Base-by-base conservation (phyloP, 2,888 invertebrate species). In the Orthosia gracilis region DNA sequence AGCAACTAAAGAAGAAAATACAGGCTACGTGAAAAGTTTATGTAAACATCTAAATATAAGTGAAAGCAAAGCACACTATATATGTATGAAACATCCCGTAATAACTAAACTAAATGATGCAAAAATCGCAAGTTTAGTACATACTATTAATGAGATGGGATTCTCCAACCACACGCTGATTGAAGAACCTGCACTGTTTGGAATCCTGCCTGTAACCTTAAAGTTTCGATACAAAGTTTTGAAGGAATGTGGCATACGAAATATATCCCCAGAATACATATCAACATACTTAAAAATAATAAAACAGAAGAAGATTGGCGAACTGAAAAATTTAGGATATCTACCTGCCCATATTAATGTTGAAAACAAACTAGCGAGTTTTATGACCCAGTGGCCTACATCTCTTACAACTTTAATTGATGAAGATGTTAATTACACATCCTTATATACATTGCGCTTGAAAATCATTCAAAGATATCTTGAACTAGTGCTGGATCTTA, bases 331-430 rank as follows among this genome's bases (percentile, higher is more conserved):
- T 40, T 82, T 80, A 68, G 89, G 91, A 23, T 63, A 91, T 23
- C 89, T 96, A 78, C 80, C 89, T 23, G 18, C 79, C 18, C 81
- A 89, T 70, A 61, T 93, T 13, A 96, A 96, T 84, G 80, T 96
- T 62, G 96, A 96, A 91, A 96, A 96, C 80, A 91, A 87, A 82
- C 88, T 96, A 45, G 96, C 96, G 45, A 90, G 93, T 79, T 94
- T 84, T 73, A 93, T 96, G 94, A 94, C 95, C 5, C 94, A 94
- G 73, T 96, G 96, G 96, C 96, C 96, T 9, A 95, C 96, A 74
- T 96, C 96, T 47, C 90, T 96, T 0, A 96, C 96, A 49, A 94
- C 94, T 49, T 88, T 93, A 62, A 91, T 96, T 63, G 87, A 91
- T 85, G 93, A 91, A 84, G 93, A 96, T 89, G 79, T 93, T 0